Evolutionary conservation across 2,888 invertebrate species (phyloP), one percentile per base, ranked within the genome.

Genomic region (Ligdia adustata): DNA sequence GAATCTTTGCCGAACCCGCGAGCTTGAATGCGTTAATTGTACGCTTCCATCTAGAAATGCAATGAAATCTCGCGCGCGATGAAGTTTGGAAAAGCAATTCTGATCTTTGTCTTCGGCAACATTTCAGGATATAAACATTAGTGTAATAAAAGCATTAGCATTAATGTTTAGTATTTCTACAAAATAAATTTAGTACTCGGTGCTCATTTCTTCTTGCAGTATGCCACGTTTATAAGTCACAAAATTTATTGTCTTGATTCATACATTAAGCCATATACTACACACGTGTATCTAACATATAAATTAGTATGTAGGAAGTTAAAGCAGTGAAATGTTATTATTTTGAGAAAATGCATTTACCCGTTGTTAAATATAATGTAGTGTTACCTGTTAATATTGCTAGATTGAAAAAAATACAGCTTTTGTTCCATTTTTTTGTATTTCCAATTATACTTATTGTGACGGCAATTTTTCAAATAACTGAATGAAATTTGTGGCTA

Each of bases 271-370:
- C 35, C 41, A 47, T 47, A 20, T 31, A 39, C 11, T 18, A n/a
- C n/a, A n/a, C n/a, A n/a, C n/a, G n/a, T n/a, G n/a, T 41, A 41
- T 47, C 18, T 41, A 37, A 47, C 22, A 47, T 26, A 31, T 32
- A 43, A 4, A 43, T 33, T 49, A 49, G 42, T 42, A 42, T 32
- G 48, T 49, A 42, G 48, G 42, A 33, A 13, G 33, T 49, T 33
- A 56, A 59, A 57, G 39, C 57, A 58, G 58, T 60, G 49, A 58
- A 71, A 64, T 33, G 48, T 42, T 66, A 72, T 82, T 79, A 79
- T 84, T 85, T 85, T 84, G 77, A 77, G 79, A 84, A 75, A 71
- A 68, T 77, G 78, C 79, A 84, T 87, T 88, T 86, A 85, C 79
- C 76, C 68, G 69, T 70, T 83, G 78, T 82, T 80, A 71, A 51